These are phyloP conservation scores for Bugulina stolonifera DNA, from an alignment of 2,888 invertebrate species.

Conservation along the genomic window DNA sequence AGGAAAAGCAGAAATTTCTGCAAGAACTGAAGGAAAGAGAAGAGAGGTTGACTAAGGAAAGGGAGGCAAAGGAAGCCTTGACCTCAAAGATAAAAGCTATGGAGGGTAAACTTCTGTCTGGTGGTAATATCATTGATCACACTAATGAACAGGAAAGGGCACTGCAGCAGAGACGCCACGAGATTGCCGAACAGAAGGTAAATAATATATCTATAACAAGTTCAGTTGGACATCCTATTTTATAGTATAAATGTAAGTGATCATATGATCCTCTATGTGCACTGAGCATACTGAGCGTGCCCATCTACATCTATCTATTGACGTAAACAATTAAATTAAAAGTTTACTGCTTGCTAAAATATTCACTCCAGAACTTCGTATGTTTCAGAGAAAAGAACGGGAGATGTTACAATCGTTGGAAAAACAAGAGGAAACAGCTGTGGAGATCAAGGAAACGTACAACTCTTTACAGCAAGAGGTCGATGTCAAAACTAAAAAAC, in stretches of 20 bases:
- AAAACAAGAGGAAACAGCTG: constrained; percentile 83
- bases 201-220: constrained; percentile 29
- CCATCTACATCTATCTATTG: no score
- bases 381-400: constrained; percentile 59
- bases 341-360: no score
- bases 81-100: constrained; percentile 73
- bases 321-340: no score
- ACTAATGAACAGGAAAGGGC: constrained; percentile 88
- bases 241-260: no score
- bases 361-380: no score
- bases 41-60: constrained; percentile 57
- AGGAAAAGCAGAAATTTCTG: constrained; percentile 59
- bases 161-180: constrained; percentile 74
- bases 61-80: constrained; percentile 61
- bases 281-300: no score
- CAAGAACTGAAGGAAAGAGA: constrained; percentile 64
- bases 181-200: constrained; percentile 84
- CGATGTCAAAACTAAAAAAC: constrained; percentile 86
- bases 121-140: constrained; percentile 88
- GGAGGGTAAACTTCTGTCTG: constrained; percentile 88
- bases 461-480: constrained; percentile 90
- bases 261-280: no score
- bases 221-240: no score
- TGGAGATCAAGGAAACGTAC: constrained; percentile 84
- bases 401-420: constrained; percentile 93